Base-by-base conservation (phyloP, 2,888 invertebrate species). In the Pantelozetes paolii region DNA sequence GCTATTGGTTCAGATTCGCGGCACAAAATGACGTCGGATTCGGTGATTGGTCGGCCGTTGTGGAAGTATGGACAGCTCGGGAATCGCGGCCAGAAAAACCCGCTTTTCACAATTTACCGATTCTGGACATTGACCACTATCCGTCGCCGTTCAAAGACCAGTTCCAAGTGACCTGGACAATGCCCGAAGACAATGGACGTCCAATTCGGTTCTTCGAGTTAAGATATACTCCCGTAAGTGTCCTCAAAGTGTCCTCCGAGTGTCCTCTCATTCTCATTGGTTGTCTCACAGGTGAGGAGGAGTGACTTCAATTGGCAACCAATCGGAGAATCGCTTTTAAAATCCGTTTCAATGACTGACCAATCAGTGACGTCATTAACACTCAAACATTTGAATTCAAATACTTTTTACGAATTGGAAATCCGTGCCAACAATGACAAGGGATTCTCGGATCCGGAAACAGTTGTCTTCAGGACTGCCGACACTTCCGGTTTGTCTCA, bases 101-200 rank as follows among this genome's bases (percentile, higher is more conserved):
- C 0, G 42, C 67, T 28, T 73, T 73, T 45, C 67, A 64, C 26
- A 73, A 73, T 69, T 28, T 73, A 18, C 67, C 67, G 18, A 36
- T 15, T 3, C 23, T 20, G 42, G 67, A 73, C 26, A 32, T 73
- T 23, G 23, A 67, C 8, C n/a, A n/a, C n/a, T n/a, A n/a, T n/a
- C n/a, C n/a, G n/a, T n/a, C n/a, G n/a, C 9, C 36, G 9, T 36
- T 36, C 36, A 36, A 8, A 36, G 36, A 36, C 36, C 36, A 18
- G 94, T 11, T 72, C 15, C 40, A 3, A 82, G 15, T 94, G 26
- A 86, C 88, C 80, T 94, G 94, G 94, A 88, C 87, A 79, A 88
- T 90, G 71, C 93, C 94, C 0, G 88, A 89, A 71, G 90, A 94
- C 81, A 94, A 94, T 83, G 94, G 94, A 11, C 92, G 92, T 83